Evolutionary conservation across 2,888 invertebrate species (phyloP).

Genomic region (Polyploca ridens): DNA sequence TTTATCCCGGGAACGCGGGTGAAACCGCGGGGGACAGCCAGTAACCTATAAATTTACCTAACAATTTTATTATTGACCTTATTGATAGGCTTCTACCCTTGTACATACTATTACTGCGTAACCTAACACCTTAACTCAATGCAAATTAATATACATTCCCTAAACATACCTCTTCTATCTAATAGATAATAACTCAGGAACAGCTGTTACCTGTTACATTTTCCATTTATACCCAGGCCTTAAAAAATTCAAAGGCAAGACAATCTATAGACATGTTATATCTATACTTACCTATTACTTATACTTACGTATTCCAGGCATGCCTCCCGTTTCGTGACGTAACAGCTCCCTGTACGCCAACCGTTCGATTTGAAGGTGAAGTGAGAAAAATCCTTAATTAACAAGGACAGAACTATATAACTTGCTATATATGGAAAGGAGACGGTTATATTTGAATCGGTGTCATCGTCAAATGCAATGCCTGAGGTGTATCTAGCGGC

Average conservation of each 20-base stretch:
- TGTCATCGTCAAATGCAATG: slow-evolving; percentile 74
- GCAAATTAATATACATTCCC: background rate
- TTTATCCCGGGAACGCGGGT: no score
- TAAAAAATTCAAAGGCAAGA: slow-evolving; percentile 57
- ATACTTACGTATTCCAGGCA: slow-evolving; percentile 64
- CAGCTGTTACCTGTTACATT: slow-evolving; percentile 40
- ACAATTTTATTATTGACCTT: no score
- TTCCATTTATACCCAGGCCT: slow-evolving; percentile 40
- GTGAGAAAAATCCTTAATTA: slow-evolving; percentile 58
- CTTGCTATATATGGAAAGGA: slow-evolving; percentile 73
- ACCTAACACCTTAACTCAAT: background rate
- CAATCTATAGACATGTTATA: slow-evolving; percentile 37
- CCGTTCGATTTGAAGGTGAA: slow-evolving; percentile 69
- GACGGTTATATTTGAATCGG: slow-evolving; percentile 70
- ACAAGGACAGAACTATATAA: slow-evolving; percentile 68
- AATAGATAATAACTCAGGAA: slow-evolving; percentile 31
- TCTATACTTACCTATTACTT: slow-evolving; percentile 40
- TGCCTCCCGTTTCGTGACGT: slow-evolving; percentile 61
- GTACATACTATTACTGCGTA: no score
- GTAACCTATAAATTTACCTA: no score
- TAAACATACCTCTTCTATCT: slow-evolving; percentile 20
- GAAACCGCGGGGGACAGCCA: no score
- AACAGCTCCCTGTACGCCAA: slow-evolving; percentile 64
- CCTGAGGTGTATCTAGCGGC: slow-evolving; percentile 67
- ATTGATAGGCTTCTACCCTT: no score